Percentiles rank a stretch among this genome's conserved stretches.
Conservation (phyloP, 2,797 vertebrate species). For the Telmatherina bonti region DNA sequence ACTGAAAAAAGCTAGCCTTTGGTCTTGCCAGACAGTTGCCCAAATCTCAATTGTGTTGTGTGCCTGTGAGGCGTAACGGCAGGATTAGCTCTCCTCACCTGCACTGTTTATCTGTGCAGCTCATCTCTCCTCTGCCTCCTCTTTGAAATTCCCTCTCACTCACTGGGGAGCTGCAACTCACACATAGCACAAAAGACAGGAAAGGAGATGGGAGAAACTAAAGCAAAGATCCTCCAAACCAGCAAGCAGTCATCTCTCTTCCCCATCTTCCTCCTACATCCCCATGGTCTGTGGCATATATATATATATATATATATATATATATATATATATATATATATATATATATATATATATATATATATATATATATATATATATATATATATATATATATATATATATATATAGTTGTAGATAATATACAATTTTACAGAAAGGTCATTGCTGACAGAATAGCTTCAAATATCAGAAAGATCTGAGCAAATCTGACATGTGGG, state of each 20-base stretch:
- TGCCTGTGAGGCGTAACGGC: slow-evolving; percentile 57
- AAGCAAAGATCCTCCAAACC: slow-evolving; percentile 33
- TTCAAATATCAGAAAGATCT: slow-evolving; percentile 45
- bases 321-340: no score
- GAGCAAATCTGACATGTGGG: slow-evolving; percentile 22
- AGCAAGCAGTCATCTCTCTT: slow-evolving; percentile 41
- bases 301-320: no score
- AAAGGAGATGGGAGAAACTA: background rate
- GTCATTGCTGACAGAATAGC: slow-evolving; percentile 52
- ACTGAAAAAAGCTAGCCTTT: slow-evolving; percentile 35
- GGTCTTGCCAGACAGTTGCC: slow-evolving; percentile 42
- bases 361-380: no score
- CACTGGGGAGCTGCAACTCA: slow-evolving; percentile 46
- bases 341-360: no score
- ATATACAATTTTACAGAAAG: slow-evolving; percentile 49
- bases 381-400: no score
- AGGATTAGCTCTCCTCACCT: slow-evolving; percentile 74
- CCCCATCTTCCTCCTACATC: slow-evolving; percentile 42
- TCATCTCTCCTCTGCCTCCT: slow-evolving; percentile 63
- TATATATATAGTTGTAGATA: no score
- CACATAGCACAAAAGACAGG: slow-evolving; percentile 50
- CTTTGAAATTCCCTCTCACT: slow-evolving; percentile 67
- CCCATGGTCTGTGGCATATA: slow-evolving; percentile 34
- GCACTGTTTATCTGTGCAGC: slow-evolving; percentile 67
- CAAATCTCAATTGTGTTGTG: slow-evolving; percentile 62